Percentiles rank a stretch among this genome's conserved stretches.
Conservation (phyloP, 2,797 vertebrate genomes). For the Microhierax caerulescens region DNA sequence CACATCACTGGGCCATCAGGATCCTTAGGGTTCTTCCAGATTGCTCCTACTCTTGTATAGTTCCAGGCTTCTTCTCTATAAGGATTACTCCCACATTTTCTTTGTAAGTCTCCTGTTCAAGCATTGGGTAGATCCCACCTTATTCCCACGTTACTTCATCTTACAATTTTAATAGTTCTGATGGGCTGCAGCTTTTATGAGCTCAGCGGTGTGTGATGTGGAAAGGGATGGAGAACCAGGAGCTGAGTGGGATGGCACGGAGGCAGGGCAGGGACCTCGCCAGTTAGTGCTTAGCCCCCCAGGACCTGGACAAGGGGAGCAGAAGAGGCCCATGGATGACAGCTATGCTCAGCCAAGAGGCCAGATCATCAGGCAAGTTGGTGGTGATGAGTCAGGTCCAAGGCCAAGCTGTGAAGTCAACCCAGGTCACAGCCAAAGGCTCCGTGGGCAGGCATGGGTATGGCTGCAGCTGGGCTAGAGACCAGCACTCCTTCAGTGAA, state of each 20-base stretch:
- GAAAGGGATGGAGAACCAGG: neutral
- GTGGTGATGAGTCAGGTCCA: neutral
- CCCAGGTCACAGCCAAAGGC: neutral
- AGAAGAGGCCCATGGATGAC: neutral
- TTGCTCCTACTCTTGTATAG: neutral
- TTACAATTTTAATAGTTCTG: neutral
- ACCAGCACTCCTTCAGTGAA: neutral
- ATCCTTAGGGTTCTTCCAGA: neutral
- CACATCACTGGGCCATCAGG: neutral
- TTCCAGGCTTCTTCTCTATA: neutral
- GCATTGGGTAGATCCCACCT: neutral
- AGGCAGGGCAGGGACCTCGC: neutral
- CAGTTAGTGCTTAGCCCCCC: neutral
- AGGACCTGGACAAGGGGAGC: accelerated
- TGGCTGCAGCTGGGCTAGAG: neutral
- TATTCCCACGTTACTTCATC: accelerated
- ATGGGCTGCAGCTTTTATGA: neutral
- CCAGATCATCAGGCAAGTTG: neutral
- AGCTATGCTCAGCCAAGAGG: neutral
- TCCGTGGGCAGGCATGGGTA: neutral
- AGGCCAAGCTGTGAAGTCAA: neutral
- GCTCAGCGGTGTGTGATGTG: neutral
- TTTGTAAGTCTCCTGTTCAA: neutral
- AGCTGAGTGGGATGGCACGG: accelerated
- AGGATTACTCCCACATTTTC: neutral